Evolutionary conservation across 1,140 invertebrate genomes (phyloP), one percentile per base, ranked within the genome.

Genomic region (Chrysomallon squamiferum): DNA sequence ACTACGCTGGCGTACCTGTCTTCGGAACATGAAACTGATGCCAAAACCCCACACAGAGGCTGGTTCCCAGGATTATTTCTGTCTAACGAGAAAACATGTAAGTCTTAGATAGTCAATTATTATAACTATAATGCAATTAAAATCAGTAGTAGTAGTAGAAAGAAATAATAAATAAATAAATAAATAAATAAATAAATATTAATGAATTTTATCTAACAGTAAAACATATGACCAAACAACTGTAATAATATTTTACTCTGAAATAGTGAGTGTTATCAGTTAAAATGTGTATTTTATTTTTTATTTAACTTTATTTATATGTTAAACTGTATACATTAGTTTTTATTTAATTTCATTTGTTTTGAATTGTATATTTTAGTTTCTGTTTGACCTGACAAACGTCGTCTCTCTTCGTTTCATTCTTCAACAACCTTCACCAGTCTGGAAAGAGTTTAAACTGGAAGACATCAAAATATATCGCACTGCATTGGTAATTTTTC

Each of bases 371-470:
- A 38, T 7, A 38, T 38, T 73, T 18, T 71, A 83, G 81, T 76
- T 83, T 67, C 49, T 58, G 9, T 78, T 74, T 73, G 80, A 81
- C 1, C 58, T 84, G 41, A 62, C 49, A 2, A 78, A 83, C 62
- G 62, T 84, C 2, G 71, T 71, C 3, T 78, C 79, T 9, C 69
- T 89, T 62, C 68, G 87, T 27, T 69, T 89, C 15, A 84, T 88
- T 49, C 75, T 89, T 27, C 81, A 86, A 49, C 88, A 89, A 67
- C 88, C 88, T 0, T 88, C 88, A 4, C 84, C 86, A 13, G 81
- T 86, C 1, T 89, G 88, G 88, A 86, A 86, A 62, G 86, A 87
- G 43, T 89, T 88, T 72, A 82, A 82, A 45, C 72, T 88, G 22
- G 87, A 88, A 66, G 86, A 88, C 49, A 64, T 89, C 1, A 84